phyloP scores from a whole-genome alignment of 2,888 invertebrate genomes.

The Colletes collaris region DNA sequence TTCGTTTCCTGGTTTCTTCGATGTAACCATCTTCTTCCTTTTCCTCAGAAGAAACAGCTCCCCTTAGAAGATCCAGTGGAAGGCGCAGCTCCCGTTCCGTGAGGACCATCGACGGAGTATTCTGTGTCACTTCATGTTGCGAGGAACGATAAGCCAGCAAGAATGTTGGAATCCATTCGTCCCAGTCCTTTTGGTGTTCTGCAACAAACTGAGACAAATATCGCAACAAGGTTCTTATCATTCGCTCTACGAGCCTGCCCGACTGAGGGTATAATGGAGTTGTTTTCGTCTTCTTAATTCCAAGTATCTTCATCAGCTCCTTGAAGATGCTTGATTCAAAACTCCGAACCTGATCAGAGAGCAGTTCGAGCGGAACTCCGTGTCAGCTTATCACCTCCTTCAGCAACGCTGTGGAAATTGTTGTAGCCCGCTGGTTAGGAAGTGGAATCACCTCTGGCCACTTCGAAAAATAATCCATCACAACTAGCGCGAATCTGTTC shows the following conservation, averaged over 20 bases:
- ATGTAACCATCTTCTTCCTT: not conserved
- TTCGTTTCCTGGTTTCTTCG: not conserved
- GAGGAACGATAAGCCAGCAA: not conserved
- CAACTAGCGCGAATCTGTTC: constrained; percentile 3
- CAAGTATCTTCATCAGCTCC: not conserved
- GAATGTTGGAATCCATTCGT: not conserved
- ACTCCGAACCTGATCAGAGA: constrained; percentile 15
- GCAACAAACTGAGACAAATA: not conserved
- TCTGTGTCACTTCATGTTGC: not conserved
- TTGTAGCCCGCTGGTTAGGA: not conserved
- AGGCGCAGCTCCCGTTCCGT: not conserved
- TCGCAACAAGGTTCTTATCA: not conserved
- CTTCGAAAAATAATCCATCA: constrained; percentile 12
- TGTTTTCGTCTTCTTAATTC: constrained; percentile 1
- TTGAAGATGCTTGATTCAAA: constrained; percentile 7
- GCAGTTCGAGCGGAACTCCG: constrained; percentile 1
- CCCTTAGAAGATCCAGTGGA: not conserved
- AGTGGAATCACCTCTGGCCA: constrained; percentile 7
- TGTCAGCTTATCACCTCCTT: not conserved
- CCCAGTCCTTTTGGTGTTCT: constrained; percentile 1
- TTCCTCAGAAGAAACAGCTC: too few relatives aligned
- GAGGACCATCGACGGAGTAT: not conserved
- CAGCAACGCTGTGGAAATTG: not conserved
- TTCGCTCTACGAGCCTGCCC: constrained; percentile 4
- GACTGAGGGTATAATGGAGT: constrained; percentile 16